These are phyloP conservation scores for Pollenia labialis DNA, from an alignment of 2,888 invertebrate genomes.

Conservation along the genomic window DNA sequence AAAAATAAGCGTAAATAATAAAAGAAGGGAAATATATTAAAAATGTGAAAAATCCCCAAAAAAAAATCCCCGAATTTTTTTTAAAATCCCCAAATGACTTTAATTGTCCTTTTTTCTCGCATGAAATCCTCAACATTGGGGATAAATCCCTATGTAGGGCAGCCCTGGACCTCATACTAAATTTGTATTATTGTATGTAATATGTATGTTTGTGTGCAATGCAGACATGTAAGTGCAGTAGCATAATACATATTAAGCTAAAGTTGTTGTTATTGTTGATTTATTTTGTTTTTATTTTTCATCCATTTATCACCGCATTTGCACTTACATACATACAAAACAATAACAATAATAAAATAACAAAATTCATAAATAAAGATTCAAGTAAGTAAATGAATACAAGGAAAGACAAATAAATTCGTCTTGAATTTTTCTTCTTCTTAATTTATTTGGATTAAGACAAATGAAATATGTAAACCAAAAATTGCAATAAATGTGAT, in stretches of 20 bases:
- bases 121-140: too few species aligned
- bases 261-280: background rate
- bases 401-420: conserved; percentile 12
- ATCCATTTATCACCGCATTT: conserved; percentile 26
- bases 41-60: too few species aligned
- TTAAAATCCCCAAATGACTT: too few species aligned
- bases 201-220: background rate
- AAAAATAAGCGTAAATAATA: too few species aligned
- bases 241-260: conserved; percentile 1
- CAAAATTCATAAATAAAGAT: conserved; percentile 14
- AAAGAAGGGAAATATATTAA: too few species aligned
- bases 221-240: background rate
- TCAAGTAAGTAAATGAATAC: background rate
- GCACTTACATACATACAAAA: conserved; percentile 17
- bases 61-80: too few species aligned
- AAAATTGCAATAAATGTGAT: conserved; percentile 4
- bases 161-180: background rate
- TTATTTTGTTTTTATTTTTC: background rate
- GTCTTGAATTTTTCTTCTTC: background rate
- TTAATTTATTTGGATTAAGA: conserved; percentile 39
- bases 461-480: background rate
- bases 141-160: too few species aligned
- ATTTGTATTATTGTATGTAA: too few species aligned
- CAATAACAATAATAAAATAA: conserved; percentile 9
- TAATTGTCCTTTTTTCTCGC: too few species aligned